Conservation (phyloP, 2,797 vertebrate genomes). For the Chanos chanos region DNA sequence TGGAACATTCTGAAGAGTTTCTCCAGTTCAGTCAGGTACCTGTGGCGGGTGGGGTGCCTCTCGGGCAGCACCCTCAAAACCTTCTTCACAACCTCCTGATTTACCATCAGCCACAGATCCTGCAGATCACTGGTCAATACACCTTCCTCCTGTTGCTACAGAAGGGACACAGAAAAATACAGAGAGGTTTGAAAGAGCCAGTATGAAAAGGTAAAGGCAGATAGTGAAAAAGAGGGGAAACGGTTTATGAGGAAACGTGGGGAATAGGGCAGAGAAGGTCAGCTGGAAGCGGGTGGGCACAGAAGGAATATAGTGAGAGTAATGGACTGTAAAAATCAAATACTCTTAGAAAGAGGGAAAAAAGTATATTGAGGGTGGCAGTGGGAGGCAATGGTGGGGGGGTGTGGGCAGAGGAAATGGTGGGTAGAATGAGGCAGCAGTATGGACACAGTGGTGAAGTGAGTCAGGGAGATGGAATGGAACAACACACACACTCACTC, state of each 20-base stretch:
- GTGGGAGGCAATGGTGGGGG: slow-evolving; percentile 5
- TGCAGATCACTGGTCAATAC: slow-evolving; percentile 58
- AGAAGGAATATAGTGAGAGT: too few species aligned
- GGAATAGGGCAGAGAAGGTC: too few species aligned
- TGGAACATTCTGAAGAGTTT: slow-evolving; percentile 55
- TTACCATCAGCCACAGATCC: slow-evolving; percentile 68
- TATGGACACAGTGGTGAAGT: slow-evolving; percentile 10
- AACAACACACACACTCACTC: too few species aligned
- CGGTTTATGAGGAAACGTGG: too few species aligned
- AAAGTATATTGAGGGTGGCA: not conserved
- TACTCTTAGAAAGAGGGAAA: not conserved
- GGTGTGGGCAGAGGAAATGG: slow-evolving; percentile 9
- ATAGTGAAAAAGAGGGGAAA: too few species aligned
- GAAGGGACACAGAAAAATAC: not conserved
- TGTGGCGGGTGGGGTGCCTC: slow-evolving; percentile 66
- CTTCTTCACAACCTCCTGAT: slow-evolving; percentile 68
- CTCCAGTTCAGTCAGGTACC: slow-evolving; percentile 60
- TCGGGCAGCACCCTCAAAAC: slow-evolving; percentile 62
- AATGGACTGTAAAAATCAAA: too few species aligned
- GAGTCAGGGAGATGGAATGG: slow-evolving; percentile 24
- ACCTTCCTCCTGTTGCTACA: slow-evolving; percentile 51
- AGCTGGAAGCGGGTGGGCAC: too few species aligned
- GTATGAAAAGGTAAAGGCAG: not conserved
- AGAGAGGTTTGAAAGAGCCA: not conserved
- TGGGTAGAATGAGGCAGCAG: slow-evolving; percentile 30